These are phyloP conservation scores for Sphaeramia orbicularis DNA, from an alignment of 2,797 vertebrate species.

Conservation along the genomic window DNA sequence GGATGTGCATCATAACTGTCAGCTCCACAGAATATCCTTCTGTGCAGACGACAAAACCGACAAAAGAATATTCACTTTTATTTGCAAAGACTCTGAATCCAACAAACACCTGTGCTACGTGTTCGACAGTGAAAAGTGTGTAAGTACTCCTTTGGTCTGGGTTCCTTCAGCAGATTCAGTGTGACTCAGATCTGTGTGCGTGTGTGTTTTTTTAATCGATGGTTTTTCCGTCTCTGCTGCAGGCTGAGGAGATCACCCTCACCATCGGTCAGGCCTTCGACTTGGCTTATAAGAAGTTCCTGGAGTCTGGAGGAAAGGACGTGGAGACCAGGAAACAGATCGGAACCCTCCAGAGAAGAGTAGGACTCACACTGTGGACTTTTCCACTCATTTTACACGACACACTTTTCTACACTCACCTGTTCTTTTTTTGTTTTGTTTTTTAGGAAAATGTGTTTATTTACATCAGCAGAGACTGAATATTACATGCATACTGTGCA, in stretches of 20 bases:
- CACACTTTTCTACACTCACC: no score
- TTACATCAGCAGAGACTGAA: no score
- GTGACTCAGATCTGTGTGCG: neutral
- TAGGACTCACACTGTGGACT: constrained; percentile 80
- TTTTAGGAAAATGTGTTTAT: no score
- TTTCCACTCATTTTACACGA: no score
- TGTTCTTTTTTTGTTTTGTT: no score
- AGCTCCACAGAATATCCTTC: constrained; percentile 98
- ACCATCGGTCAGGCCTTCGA: constrained; percentile 99
- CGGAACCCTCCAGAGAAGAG: constrained; percentile 94
- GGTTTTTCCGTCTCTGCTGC: no score
- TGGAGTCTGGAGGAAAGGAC: constrained; percentile 98
- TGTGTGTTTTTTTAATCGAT: no score
- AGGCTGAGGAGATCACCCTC: constrained; percentile 98
- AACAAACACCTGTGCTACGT: constrained; percentile 99
- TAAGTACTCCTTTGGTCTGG: constrained; percentile 91
- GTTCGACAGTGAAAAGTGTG: constrained; percentile 99
- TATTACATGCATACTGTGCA: no score
- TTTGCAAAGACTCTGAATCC: constrained; percentile 98
- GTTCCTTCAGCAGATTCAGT: no score
- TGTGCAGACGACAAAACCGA: constrained; percentile 99
- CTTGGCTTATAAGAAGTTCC: constrained; percentile 98
- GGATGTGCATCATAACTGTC: constrained; percentile 97
- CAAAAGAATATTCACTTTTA: no score
- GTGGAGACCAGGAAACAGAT: constrained; percentile 99